phyloP scores from a whole-genome alignment of 2,888 invertebrate genomes.

The Dasysyrphus albostriatus region DNA sequence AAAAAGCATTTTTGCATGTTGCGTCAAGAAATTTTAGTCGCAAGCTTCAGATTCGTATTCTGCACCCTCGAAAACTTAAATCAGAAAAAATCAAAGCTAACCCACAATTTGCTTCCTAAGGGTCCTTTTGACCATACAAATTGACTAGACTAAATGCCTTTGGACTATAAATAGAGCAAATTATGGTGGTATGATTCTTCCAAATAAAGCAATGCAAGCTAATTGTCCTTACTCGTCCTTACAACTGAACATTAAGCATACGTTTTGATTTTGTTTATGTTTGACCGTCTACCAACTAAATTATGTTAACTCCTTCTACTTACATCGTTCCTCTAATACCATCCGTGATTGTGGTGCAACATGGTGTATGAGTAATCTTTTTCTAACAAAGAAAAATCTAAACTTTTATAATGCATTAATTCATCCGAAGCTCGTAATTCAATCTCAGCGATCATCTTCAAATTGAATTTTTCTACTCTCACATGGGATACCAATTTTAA shows the following conservation, averaged over 20 bases:
- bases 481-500: constrained; percentile 16
- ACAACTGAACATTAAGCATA: not conserved
- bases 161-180: too few relatives aligned
- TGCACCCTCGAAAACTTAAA: too few relatives aligned
- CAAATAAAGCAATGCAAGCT: too few relatives aligned
- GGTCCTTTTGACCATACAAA: too few relatives aligned
- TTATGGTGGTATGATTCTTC: too few relatives aligned
- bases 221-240: too few relatives aligned
- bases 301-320: not conserved
- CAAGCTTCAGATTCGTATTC: too few relatives aligned
- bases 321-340: not conserved
- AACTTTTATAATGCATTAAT: constrained; percentile 30
- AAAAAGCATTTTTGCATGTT: too few relatives aligned
- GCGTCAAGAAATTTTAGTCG: too few relatives aligned
- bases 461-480: constrained; percentile 53
- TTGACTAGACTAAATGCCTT: too few relatives aligned
- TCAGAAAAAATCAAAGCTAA: too few relatives aligned
- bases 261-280: not conserved
- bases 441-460: constrained; percentile 58
- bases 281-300: not conserved
- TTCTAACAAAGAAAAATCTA: not conserved
- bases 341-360: not conserved
- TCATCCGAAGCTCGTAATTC: constrained; percentile 48
- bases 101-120: too few relatives aligned
- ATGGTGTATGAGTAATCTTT: constrained; percentile 30